These are phyloP conservation scores for Microtus pennsylvanicus DNA, from an alignment of 2,113 vertebrate genomes.

Conservation along the genomic window DNA sequence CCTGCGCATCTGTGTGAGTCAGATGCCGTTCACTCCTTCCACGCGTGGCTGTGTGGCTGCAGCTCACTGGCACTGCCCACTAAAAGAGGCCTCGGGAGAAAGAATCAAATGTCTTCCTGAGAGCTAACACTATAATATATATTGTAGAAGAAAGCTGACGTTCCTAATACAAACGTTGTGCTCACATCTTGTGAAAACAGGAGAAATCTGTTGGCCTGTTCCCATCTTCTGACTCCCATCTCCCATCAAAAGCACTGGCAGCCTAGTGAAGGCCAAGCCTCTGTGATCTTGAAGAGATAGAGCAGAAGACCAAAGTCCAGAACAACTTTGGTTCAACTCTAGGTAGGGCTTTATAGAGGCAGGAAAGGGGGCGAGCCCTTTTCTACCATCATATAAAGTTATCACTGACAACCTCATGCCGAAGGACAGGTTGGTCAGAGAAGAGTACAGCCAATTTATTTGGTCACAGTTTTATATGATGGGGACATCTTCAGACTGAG, in stretches of 20 bases:
- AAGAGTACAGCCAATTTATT: not conserved
- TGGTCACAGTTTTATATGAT: not conserved
- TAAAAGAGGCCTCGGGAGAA: not conserved
- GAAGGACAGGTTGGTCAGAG: not conserved
- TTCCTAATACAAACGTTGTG: not conserved
- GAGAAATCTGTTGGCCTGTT: not conserved
- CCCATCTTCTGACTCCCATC: not conserved
- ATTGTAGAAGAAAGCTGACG: not conserved
- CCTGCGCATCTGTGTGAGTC: not conserved
- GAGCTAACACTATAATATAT: not conserved
- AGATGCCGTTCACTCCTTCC: not conserved
- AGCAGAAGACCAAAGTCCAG: not conserved
- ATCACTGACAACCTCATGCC: not conserved
- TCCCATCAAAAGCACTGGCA: not conserved
- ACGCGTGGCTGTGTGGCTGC: not conserved
- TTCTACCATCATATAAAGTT: not conserved
- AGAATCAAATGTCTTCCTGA: conserved; percentile 1
- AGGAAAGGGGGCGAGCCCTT: not conserved
- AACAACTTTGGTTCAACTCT: not conserved
- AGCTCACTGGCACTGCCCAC: not conserved
- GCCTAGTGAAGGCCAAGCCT: not conserved
- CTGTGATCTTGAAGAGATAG: not conserved
- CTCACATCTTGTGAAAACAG: conserved; percentile 16
- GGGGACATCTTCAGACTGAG: not conserved
- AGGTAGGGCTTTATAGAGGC: not conserved